Conservation (phyloP, 2,888 invertebrate species). For the Uropetala carovei region DNA sequence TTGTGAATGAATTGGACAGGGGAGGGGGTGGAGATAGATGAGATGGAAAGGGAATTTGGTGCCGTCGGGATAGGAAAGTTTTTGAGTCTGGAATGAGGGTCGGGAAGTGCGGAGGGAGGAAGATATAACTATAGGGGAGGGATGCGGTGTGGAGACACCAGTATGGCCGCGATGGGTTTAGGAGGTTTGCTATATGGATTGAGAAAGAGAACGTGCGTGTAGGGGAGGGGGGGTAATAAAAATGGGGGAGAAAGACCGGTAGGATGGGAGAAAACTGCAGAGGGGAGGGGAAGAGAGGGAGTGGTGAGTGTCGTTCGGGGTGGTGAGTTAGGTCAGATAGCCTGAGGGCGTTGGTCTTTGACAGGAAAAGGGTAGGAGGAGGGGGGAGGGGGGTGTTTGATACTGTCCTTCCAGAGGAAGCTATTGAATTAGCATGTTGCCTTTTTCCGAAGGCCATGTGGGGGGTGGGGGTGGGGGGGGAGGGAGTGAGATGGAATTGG, state of each 20-base stretch:
- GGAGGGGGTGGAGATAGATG: not conserved
- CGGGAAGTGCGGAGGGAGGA: not conserved
- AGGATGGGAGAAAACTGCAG: not conserved
- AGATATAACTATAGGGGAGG: no score
- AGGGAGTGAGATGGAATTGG: not conserved
- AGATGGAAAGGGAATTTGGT: not conserved
- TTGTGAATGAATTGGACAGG: not conserved
- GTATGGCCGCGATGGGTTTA: not conserved
- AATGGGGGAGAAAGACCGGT: no score
- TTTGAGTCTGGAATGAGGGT: not conserved
- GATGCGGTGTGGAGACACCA: no score
- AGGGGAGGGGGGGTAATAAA: not conserved
- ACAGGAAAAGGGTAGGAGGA: not conserved
- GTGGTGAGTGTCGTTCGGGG: slow-evolving; percentile 26
- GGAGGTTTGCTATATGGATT: not conserved
- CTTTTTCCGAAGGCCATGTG: not conserved
- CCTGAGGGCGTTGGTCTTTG: slow-evolving; percentile 22
- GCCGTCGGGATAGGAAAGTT: not conserved
- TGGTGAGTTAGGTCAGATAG: not conserved
- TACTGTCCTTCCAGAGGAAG: not conserved
- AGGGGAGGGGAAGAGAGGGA: not conserved
- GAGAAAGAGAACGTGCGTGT: not conserved
- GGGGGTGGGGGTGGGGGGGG: no score
- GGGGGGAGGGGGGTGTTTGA: no score
- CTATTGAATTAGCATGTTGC: slow-evolving; percentile 30